Evolutionary conservation across 2,113 vertebrate genomes (phyloP), one percentile per base, ranked within the genome.

Genomic region (Pyxicephalus adspersus): DNA sequence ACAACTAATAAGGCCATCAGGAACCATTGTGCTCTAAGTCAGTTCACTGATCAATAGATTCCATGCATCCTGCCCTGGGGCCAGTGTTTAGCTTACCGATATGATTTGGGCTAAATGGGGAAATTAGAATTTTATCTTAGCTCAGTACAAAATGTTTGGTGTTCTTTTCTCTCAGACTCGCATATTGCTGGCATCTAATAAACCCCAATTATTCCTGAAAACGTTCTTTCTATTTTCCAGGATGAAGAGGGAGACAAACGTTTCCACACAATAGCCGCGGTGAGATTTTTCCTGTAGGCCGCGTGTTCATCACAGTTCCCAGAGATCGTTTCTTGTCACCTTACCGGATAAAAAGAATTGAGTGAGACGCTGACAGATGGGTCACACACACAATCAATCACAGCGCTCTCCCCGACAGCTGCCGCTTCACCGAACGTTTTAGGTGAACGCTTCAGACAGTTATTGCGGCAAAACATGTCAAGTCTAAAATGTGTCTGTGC

Each of bases 401-500:
- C 52, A 50, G 38, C 16, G 22, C 25, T 17, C 23, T 54, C 28
- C 45, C 67, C 50, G 3, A 45, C 16, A 22, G 18, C 50, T 3
- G 50, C 50, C 15, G 50, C 45, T 7, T 16, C 17, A 23, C 45
- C 23, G 38, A 11, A 11, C 15, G 9, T 45, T 45, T 45, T 45
- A 4, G 11, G 20, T 26, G 7, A 28, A 71, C 67, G 52, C 13
- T 25, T 45, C 50, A 50, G 22, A 51, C 23, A 11, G 26, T 54
- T 54, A 17, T 16, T 18, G 23, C 18, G 18, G 20, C 45, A 54
- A 71, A 51, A 52, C 50, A 2, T 71, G 23, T 71, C 26, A 18
- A 71, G 28, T 28, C 50, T 52, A 70, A 70, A 71, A 54, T 15
- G 17, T 50, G 25, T 26, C 52, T 45, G 25, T 70, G 67, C 50